Evolutionary conservation across 2,888 invertebrate genomes (phyloP), one percentile per base, ranked within the genome.

Genomic region (Calameuta filiformis): DNA sequence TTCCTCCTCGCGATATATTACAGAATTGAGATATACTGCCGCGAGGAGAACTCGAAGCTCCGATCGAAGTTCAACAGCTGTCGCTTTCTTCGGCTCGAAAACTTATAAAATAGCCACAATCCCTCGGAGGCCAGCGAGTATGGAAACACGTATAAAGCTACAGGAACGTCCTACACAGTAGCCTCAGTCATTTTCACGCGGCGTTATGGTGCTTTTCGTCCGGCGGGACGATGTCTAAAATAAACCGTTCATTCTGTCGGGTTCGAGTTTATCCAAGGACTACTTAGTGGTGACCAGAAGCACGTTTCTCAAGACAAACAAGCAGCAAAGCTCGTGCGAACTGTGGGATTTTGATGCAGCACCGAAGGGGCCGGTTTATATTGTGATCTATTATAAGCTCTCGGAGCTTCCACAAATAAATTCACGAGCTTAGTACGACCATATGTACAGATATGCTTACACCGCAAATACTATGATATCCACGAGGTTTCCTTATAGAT

Each of bases 371-470:
- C 37, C 37, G 35, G 85, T 85, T 86, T 86, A 85, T 86, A 86
- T 86, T 87, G 85, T 86, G 84, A 86, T 86, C 87, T 87, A 87
- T 87, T 86, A 87, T 83, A 83, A 85, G 85, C 84, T 81, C 79
- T 79, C 75, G 75, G 81, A 76, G 81, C 83, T 81, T 85, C 85
- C 84, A 79, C 83, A 85, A 87, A 87, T 87, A 87, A 86, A 87
- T 86, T 79, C 80, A 76, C 73, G 9, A 31, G 71, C 56, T 23
- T 56, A 56, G 56, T 56, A 56, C 56, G 6, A 23, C 56, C 23
- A 9, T 56, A 56, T 9, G 56, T 23, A 56, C 23, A 23, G 56
- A 9, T 56, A 56, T 23, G 56, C 23, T 56, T 9, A 2, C 56
- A 23, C 9, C 56, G 23, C 23, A 23, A 56, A 56, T 56, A 56